Evolutionary conservation across 2,113 vertebrate genomes (phyloP), one percentile per base, ranked within the genome.

Genomic region (Malurus melanocephalus): DNA sequence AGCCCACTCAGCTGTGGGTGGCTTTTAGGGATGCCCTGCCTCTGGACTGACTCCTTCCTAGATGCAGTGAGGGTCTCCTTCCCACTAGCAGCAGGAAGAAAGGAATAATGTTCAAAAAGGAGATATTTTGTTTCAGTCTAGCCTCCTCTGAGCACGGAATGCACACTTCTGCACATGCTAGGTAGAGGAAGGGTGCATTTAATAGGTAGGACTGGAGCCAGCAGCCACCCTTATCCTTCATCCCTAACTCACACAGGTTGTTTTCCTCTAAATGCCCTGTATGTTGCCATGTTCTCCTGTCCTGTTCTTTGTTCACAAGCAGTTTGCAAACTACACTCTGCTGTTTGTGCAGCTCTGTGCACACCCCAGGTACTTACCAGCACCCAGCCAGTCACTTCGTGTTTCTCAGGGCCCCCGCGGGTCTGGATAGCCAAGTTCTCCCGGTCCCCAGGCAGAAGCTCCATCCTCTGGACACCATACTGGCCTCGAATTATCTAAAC

Each of bases 321-420:
- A 49, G 33, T 53, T 35, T 49, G 35, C 42, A 43, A 9, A 46
- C 45, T 38, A 45, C 21, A 1, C n/a, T 45, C 57, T 45, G 62
- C 43, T 65, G 40, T 13, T 42, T 30, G 24, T 57, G 43, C 59
- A 66, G 55, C 64, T 60, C 53, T 35, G 15, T 42, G 49, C 65
- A 5, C 1, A 4, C 53, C 43, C 32, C 17, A 13, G 60, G 18
- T 43, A 96, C 98, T 98, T 67, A 99, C 99, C 89, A 99, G 98
- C 40, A 99, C 98, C 99, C 99, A 99, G 83, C 99, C 99, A 1
- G 99, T 99, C 74, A 99, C 99, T 97, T 99, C 98, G 0, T 99
- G 98, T 80, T 99, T 99, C 93, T 99, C 99, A 1, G 99, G 99
- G 28, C 99, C 99, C 23, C 99, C 99, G 9, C 99, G 96, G 10